These are phyloP conservation scores for Calliopum simillimum DNA, from an alignment of 2,888 invertebrate species.

Conservation along the genomic window DNA sequence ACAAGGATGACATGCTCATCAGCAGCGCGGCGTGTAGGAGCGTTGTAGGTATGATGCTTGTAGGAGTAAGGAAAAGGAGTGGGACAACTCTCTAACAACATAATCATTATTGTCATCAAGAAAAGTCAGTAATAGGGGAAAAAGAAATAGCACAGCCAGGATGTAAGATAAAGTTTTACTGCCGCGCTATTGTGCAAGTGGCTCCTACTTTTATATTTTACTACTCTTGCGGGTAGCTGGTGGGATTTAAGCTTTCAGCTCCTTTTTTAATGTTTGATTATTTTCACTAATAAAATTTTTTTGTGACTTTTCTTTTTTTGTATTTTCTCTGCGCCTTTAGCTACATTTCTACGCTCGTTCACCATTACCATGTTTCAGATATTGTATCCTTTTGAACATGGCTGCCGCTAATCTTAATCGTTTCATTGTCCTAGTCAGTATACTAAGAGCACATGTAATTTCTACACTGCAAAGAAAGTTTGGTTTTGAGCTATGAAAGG, in stretches of 20 bases:
- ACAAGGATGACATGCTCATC: neutral
- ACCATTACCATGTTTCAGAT: no score
- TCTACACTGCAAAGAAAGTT: no score
- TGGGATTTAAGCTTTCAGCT: neutral
- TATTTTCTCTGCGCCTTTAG: neutral
- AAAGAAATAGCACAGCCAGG: neutral
- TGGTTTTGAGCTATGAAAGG: no score
- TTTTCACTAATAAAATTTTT: neutral
- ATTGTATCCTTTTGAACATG: no score
- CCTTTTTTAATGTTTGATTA: slow-evolving; percentile 4
- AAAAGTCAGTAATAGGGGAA: neutral
- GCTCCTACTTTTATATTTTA: neutral
- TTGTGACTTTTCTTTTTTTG: neutral
- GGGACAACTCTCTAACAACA: neutral
- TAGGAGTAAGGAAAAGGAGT: neutral
- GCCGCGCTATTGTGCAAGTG: neutral
- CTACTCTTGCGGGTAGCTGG: neutral
- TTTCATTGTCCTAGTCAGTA: no score
- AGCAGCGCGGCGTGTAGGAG: neutral
- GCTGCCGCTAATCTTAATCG: no score
- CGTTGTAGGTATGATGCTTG: no score
- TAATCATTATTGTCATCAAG: slow-evolving; percentile 10
- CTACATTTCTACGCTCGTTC: no score
- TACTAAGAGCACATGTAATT: no score
- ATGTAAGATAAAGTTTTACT: neutral